Conservation (phyloP, 1,140 invertebrate species). For the Conus ventricosus region DNA sequence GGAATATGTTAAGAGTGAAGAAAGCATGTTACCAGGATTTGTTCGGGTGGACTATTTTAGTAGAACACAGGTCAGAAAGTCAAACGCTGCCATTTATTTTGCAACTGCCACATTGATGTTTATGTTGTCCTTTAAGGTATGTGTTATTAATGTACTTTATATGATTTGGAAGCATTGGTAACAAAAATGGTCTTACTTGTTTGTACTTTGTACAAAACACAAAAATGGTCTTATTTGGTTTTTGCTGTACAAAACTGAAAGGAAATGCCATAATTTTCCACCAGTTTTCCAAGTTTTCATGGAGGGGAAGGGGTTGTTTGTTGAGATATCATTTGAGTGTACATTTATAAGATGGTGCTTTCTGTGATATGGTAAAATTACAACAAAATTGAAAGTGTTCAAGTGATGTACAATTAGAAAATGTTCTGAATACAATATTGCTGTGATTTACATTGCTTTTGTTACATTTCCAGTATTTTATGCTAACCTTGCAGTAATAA, state of each 20-base stretch:
- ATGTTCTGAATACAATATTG: not conserved
- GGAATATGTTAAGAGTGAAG: no score
- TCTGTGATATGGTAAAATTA: not conserved
- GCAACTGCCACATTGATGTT: no score
- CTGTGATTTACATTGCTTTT: not conserved
- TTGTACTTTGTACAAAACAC: not conserved
- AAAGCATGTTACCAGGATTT: no score
- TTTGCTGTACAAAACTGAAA: not conserved
- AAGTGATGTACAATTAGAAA: not conserved
- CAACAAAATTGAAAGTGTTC: not conserved
- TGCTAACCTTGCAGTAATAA: not conserved
- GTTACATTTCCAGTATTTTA: conserved; percentile 1
- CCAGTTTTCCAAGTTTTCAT: not conserved
- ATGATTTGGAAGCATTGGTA: no score
- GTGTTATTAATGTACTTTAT: no score
- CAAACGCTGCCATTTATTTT: no score
- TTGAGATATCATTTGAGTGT: no score
- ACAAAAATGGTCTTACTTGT: no score
- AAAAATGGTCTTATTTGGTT: not conserved
- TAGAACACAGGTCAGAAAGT: no score
- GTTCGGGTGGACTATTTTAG: no score
- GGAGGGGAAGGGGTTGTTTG: no score
- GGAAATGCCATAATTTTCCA: not conserved
- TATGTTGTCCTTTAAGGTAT: no score
- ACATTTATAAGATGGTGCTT: not conserved